Conservation (phyloP, 2,888 invertebrate genomes). For the Trachelus stipa region DNA sequence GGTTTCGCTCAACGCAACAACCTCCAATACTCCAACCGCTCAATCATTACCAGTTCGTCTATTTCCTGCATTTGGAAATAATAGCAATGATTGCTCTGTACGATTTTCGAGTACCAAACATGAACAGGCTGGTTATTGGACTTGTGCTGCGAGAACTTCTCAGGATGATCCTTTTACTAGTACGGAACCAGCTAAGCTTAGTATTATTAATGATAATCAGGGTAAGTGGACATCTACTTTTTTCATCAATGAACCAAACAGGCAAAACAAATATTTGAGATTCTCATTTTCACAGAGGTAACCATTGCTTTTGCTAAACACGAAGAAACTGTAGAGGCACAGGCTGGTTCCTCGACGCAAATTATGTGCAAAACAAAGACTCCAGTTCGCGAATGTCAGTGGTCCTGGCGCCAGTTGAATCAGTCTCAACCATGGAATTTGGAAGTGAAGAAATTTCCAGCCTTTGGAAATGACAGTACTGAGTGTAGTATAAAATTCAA, state of each 20-base stretch:
- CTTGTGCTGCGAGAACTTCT: slow-evolving; percentile 58
- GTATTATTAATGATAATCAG: slow-evolving; percentile 49
- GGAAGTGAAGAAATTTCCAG: slow-evolving; percentile 57
- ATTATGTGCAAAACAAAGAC: slow-evolving; percentile 54
- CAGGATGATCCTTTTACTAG: slow-evolving; percentile 54
- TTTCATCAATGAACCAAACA: neutral
- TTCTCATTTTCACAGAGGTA: slow-evolving; percentile 32
- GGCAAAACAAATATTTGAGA: neutral
- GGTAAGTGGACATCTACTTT: slow-evolving; percentile 34
- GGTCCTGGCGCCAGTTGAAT: slow-evolving; percentile 62
- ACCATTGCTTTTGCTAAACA: slow-evolving; percentile 49
- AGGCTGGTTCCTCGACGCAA: slow-evolving; percentile 55
- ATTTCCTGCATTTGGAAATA: slow-evolving; percentile 62
- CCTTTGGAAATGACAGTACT: slow-evolving; percentile 56
- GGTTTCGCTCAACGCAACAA: slow-evolving; percentile 38
- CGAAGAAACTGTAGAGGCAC: slow-evolving; percentile 51
- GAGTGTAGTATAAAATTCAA: slow-evolving; percentile 61
- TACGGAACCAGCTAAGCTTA: slow-evolving; percentile 58
- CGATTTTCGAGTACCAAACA: slow-evolving; percentile 59
- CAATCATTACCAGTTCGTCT: slow-evolving; percentile 55
- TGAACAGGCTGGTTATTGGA: slow-evolving; percentile 64
- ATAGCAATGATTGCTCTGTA: slow-evolving; percentile 63
- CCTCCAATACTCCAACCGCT: slow-evolving; percentile 39
- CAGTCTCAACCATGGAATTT: slow-evolving; percentile 60
- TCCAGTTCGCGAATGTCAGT: slow-evolving; percentile 59